Conservation (phyloP, 2,113 vertebrate species). For the Electrona antarctica region DNA sequence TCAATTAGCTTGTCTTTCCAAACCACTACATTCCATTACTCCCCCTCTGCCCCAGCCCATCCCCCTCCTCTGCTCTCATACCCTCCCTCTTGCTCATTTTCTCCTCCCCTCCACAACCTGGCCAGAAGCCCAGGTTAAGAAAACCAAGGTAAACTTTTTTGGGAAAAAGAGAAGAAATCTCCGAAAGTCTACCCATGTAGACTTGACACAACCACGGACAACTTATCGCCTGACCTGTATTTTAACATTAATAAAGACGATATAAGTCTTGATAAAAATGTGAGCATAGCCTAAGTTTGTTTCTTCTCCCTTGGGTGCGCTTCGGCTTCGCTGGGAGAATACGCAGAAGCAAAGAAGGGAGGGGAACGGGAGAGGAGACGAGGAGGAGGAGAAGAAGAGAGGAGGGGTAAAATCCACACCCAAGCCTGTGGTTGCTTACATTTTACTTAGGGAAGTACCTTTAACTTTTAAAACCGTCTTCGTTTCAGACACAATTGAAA, state of each 20-base stretch:
- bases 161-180: slow-evolving; percentile 35
- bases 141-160: slow-evolving; percentile 57
- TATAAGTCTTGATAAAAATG: no score
- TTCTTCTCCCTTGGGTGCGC: slow-evolving; percentile 65
- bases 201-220: slow-evolving; percentile 2
- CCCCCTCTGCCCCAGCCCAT: slow-evolving; percentile 59
- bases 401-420: slow-evolving; percentile 71
- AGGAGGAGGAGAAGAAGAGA: slow-evolving; percentile 41
- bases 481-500: not conserved
- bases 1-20: slow-evolving; percentile 87
- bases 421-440: slow-evolving; percentile 53
- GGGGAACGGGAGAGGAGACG: slow-evolving; percentile 45
- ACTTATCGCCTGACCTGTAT: no score
- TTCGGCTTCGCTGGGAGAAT: slow-evolving; percentile 60
- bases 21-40: slow-evolving; percentile 86
- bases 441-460: slow-evolving; percentile 30
- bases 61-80: slow-evolving; percentile 54
- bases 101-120: slow-evolving; percentile 59
- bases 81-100: slow-evolving; percentile 28
- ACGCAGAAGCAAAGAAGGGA: slow-evolving; percentile 58
- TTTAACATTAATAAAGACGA: no score
- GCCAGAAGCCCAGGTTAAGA: slow-evolving; percentile 62
- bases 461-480: slow-evolving; percentile 39
- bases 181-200: slow-evolving; percentile 31
- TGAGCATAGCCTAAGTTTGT: slow-evolving; percentile 9